These are phyloP conservation scores for Trilocha varians DNA, from an alignment of 2,888 invertebrate genomes.

Conservation along the genomic window DNA sequence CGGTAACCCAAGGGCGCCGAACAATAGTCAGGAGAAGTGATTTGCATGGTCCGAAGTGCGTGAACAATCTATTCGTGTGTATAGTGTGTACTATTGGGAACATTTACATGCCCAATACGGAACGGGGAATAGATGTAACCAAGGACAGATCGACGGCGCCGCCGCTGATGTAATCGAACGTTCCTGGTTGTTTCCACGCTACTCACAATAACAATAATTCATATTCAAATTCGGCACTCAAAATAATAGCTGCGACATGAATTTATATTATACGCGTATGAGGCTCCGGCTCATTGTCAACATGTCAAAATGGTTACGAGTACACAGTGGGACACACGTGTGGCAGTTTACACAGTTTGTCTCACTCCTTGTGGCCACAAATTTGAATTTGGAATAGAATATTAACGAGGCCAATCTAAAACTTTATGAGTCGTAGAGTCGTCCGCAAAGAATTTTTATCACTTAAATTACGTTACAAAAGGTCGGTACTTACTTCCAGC, in stretches of 20 bases:
- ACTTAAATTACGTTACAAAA: slow-evolving; percentile 23
- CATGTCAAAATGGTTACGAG: neutral
- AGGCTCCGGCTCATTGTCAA: neutral
- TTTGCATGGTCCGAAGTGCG: slow-evolving; percentile 48
- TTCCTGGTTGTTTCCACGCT: slow-evolving; percentile 24
- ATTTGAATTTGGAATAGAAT: slow-evolving; percentile 4
- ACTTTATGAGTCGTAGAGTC: neutral
- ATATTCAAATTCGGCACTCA: slow-evolving; percentile 51
- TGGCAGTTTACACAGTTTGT: slow-evolving; percentile 48
- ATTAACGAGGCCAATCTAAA: neutral
- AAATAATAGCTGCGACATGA: slow-evolving; percentile 44
- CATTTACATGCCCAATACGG: slow-evolving; percentile 63
- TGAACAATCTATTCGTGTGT: slow-evolving; percentile 37
- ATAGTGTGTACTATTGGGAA: too few species aligned
- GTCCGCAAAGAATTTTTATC: slow-evolving; percentile 8
- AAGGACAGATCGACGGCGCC: slow-evolving; percentile 40
- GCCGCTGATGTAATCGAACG: slow-evolving; percentile 59
- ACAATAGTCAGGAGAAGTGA: slow-evolving; percentile 62
- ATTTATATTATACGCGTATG: slow-evolving; percentile 36
- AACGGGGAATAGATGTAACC: slow-evolving; percentile 27
- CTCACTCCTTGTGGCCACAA: slow-evolving; percentile 16
- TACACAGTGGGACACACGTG: slow-evolving; percentile 35
- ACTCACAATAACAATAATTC: slow-evolving; percentile 40
- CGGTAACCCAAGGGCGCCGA: slow-evolving; percentile 56
- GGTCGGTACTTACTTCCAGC: slow-evolving; percentile 83